Evolutionary conservation across 2,888 invertebrate species (phyloP), one percentile per base, ranked within the genome.

Genomic region (Andrena marginata): DNA sequence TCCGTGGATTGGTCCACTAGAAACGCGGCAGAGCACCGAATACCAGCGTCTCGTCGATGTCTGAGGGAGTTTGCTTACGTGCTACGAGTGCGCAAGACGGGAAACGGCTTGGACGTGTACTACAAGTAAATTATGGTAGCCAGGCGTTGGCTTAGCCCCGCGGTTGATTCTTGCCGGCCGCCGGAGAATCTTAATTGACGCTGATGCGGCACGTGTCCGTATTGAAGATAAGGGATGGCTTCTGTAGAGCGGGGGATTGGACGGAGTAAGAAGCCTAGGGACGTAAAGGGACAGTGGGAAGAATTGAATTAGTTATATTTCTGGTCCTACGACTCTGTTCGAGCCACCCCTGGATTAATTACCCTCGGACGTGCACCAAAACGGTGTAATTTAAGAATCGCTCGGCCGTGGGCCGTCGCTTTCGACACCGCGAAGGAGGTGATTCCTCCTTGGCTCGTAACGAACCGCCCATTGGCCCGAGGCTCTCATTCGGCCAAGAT

Each of bases 111-210:
- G 68, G 49, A 78, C 73, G 54, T 84, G 67, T 62, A 71, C 77
- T 73, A 83, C 83, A 85, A 85, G 81, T 82, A 79, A 87, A 87
- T 85, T 87, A 72, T 64, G 63, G 65, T 35, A 49, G 64, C 35
- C 72, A 65, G 67, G 73, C 69, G 48, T 70, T 68, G 77, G 59
- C 82, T 82, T 71, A 74, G 67, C 60, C 59, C 49, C 56, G 74
- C 31, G 80, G 76, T 59, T 72, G 65, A 72, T 82, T 49, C 65
- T 69, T 64, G 20, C 56, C 51, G 62, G 48, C 49, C 42, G 54
- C 65, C 8, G n/a, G 77, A 64, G 65, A 49, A 33, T 26, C 63
- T 71, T 87, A 87, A 87, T 82, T 75, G 82, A 80, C 80, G 70
- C 60, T 56, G 79, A 75, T 48, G 35, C 79, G 56, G 72, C 72